phyloP scores from a whole-genome alignment of 2,888 invertebrate species.

The Tenthredo amoena region DNA sequence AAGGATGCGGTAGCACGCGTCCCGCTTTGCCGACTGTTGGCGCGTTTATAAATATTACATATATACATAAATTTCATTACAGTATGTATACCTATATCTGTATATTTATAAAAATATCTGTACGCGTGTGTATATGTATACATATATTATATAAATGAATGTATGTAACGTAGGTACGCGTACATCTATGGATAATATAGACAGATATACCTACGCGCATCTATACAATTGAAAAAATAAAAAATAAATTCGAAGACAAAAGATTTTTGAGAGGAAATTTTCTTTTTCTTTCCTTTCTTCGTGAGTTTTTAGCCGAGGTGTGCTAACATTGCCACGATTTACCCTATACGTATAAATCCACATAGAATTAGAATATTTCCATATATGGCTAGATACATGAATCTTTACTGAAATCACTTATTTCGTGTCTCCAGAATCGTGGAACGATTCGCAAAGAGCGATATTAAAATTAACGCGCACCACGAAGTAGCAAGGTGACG shows the following conservation, averaged over 20 bases:
- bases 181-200: background rate
- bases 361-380: background rate
- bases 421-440: background rate
- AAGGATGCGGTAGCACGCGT: constrained; percentile 6
- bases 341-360: background rate
- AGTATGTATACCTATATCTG: background rate
- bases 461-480: background rate
- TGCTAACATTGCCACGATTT: too few relatives aligned
- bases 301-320: too few relatives aligned
- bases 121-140: background rate
- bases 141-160: background rate
- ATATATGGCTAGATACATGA: background rate
- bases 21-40: constrained; percentile 33
- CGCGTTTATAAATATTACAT: background rate
- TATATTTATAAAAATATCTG: background rate
- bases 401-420: background rate
- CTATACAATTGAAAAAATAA: background rate
- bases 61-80: background rate
- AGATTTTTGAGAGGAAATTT: background rate
- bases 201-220: background rate
- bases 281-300: too few relatives aligned
- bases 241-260: background rate
- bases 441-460: background rate
- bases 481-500: background rate
- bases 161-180: background rate